Evolutionary conservation across 2,888 invertebrate genomes (phyloP).

Genomic region (Bombylius major): DNA sequence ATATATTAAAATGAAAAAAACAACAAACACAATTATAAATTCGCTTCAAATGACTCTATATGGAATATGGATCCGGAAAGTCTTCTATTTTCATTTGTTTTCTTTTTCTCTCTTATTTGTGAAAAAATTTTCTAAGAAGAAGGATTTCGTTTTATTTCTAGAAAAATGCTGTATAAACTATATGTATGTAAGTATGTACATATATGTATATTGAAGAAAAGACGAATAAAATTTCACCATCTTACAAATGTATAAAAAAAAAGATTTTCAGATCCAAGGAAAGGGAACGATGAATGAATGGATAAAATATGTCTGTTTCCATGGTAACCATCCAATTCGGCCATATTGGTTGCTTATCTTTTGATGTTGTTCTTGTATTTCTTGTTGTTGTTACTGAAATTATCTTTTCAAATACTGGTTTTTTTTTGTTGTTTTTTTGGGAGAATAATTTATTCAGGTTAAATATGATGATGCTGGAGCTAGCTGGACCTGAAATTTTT

Average conservation of each 20-base stretch:
- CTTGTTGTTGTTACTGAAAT: neutral
- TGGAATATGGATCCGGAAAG: neutral
- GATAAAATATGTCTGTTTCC: constrained; percentile 11
- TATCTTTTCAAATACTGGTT: neutral
- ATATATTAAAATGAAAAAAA: no score
- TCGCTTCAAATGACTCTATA: no score
- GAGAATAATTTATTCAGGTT: no score
- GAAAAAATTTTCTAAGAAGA: neutral
- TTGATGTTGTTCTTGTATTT: neutral
- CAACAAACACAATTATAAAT: no score
- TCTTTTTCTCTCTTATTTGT: neutral
- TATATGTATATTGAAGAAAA: neutral
- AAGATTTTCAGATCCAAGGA: neutral
- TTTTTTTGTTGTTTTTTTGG: neutral
- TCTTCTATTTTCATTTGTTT: neutral
- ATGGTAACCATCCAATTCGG: constrained; percentile 11
- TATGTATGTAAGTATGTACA: neutral
- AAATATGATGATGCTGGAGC: no score
- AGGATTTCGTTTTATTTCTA: neutral
- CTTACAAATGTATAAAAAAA: neutral
- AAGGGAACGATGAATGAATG: constrained; percentile 5
- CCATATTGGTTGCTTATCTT: constrained; percentile 8
- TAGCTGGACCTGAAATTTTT: no score
- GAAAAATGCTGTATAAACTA: neutral
- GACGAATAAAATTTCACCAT: neutral